Percentiles rank a stretch among this genome's conserved stretches.
phyloP scores from a whole-genome alignment of 1,140 invertebrate species.

The Eufriesea mexicana region DNA sequence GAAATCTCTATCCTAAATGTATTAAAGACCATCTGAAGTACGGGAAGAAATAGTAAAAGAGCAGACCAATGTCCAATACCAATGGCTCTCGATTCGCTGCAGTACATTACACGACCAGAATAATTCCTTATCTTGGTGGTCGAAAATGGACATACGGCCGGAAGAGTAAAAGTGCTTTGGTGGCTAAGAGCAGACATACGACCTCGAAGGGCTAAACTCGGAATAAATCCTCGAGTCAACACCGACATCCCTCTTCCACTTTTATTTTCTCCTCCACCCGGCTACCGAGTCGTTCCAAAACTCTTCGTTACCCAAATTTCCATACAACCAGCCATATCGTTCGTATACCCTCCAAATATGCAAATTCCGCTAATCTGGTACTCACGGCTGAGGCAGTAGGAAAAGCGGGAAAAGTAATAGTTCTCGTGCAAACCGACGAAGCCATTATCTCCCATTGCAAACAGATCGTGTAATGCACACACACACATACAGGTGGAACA shows the following conservation, averaged over 20 bases:
- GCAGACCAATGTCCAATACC: background rate
- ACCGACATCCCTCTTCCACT: background rate
- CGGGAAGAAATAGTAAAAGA: background rate
- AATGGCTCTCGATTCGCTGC: no score
- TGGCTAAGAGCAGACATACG: no score
- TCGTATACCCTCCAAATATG: background rate
- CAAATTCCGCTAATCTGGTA: background rate
- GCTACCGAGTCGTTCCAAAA: background rate
- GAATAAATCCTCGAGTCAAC: background rate
- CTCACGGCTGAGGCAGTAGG: no score
- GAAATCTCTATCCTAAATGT: background rate
- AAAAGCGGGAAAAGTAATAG: slow-evolving; percentile 27
- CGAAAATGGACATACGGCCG: no score
- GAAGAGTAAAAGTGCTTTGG: no score
- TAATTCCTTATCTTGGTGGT: no score
- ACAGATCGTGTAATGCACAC: background rate
- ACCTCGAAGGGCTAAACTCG: no score
- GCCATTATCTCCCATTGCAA: slow-evolving; percentile 17
- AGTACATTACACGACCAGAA: no score
- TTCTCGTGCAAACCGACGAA: slow-evolving; percentile 12
- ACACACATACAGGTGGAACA: no score
- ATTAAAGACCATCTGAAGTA: background rate
- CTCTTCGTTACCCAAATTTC: background rate
- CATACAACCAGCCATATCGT: background rate
- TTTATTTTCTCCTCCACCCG: background rate